These are phyloP conservation scores for Eidolon dupreanum DNA, from an alignment of 2,797 vertebrate species.

Conservation along the genomic window DNA sequence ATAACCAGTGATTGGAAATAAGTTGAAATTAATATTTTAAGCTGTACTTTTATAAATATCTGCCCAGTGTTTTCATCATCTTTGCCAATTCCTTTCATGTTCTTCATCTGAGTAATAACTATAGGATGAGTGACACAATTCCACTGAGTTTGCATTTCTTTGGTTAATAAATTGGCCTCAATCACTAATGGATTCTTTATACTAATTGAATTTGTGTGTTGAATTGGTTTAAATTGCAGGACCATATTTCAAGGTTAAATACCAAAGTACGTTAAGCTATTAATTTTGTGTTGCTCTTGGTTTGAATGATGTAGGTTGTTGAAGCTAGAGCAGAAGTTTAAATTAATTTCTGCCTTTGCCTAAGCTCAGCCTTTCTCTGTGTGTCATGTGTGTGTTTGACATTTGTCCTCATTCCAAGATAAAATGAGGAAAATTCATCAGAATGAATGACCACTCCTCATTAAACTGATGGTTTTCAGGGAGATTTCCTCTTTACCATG, in stretches of 20 bases:
- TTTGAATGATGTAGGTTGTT: slow-evolving; percentile 52
- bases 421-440: slow-evolving; percentile 67
- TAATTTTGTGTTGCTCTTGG: slow-evolving; percentile 56
- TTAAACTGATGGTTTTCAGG: slow-evolving; percentile 68
- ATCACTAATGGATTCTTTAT: slow-evolving; percentile 60
- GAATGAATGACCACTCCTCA: slow-evolving; percentile 64
- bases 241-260: slow-evolving; percentile 64
- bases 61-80: neutral
- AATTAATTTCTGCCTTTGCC: slow-evolving; percentile 64
- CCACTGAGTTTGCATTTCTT: slow-evolving; percentile 17
- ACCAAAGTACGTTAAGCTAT: slow-evolving; percentile 51
- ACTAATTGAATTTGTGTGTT: slow-evolving; percentile 52
- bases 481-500: slow-evolving; percentile 57
- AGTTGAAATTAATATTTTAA: slow-evolving; percentile 44
- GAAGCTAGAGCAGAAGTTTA: neutral
- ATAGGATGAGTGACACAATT: neutral
- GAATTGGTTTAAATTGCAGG: slow-evolving; percentile 62
- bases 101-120: neutral
- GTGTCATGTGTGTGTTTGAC: neutral
- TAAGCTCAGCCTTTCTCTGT: slow-evolving; percentile 24
- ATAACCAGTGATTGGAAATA: neutral
- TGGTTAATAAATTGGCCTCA: slow-evolving; percentile 36
- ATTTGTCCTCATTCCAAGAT: slow-evolving; percentile 52
- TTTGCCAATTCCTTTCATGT: neutral
- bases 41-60: neutral